phyloP scores from a whole-genome alignment of 2,888 invertebrate genomes.

The Heliconius cydno region DNA sequence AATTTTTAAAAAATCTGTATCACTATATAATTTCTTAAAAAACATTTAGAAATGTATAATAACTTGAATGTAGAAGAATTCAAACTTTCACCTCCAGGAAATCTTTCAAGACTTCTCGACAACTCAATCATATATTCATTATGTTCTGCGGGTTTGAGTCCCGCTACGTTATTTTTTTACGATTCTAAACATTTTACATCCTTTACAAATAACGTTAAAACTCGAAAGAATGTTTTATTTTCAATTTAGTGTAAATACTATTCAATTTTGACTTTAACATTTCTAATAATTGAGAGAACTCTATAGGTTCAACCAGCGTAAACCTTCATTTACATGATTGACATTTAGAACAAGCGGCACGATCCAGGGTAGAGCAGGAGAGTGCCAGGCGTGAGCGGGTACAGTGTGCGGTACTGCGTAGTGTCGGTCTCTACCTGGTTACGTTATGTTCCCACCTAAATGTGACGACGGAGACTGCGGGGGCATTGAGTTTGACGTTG shows the following conservation, averaged over 20 bases:
- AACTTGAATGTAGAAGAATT: not conserved
- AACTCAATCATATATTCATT: too few relatives aligned
- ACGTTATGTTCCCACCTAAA: conserved; percentile 93
- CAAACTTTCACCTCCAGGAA: not conserved
- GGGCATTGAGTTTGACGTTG: conserved; percentile 83
- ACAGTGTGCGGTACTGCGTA: conserved; percentile 54
- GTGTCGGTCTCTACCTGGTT: conserved; percentile 86
- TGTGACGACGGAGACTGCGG: conserved; percentile 94
- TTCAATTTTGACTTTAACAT: too few relatives aligned
- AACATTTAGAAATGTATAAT: not conserved
- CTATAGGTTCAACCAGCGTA: too few relatives aligned
- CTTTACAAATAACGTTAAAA: not conserved
- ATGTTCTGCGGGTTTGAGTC: not conserved
- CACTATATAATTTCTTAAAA: not conserved
- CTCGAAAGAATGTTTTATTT: too few relatives aligned
- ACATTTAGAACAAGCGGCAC: conserved; percentile 7
- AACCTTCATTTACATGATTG: not conserved
- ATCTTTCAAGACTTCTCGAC: too few relatives aligned
- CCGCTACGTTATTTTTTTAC: not conserved
- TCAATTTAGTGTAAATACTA: too few relatives aligned
- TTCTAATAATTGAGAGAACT: too few relatives aligned
- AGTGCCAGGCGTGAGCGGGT: conserved; percentile 52
- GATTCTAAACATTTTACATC: not conserved
- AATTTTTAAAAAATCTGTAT: not conserved
- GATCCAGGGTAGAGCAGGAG: conserved; percentile 42